These are phyloP conservation scores for Norana najaformis DNA, from an alignment of 2,888 invertebrate species.

Conservation along the genomic window DNA sequence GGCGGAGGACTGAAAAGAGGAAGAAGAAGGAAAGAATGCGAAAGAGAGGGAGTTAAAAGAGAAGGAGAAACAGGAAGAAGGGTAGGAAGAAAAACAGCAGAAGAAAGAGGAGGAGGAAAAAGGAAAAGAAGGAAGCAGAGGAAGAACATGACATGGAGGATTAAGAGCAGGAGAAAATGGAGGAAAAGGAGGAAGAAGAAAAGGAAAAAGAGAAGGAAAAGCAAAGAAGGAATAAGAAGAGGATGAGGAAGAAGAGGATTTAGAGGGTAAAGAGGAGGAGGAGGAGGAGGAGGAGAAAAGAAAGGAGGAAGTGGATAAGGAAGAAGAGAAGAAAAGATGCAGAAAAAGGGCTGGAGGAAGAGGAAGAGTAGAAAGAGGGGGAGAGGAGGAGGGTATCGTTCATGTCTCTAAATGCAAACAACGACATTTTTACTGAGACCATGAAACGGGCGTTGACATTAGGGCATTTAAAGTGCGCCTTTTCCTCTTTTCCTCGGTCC, in stretches of 20 bases:
- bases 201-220: neutral
- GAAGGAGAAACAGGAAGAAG: neutral
- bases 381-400: neutral
- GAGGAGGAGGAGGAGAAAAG: neutral
- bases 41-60: neutral
- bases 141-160: neutral
- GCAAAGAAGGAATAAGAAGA: neutral
- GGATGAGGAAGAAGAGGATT: neutral
- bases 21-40: neutral
- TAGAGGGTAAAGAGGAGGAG: neutral
- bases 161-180: neutral
- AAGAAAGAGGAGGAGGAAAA: neutral
- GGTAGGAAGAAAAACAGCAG: neutral
- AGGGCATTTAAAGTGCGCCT: neutral
- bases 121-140: neutral
- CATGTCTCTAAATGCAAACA: neutral
- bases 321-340: neutral
- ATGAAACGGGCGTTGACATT: neutral
- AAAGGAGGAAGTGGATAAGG: neutral
- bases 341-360: too few relatives aligned
- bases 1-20: neutral
- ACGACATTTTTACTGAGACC: neutral
- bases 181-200: neutral
- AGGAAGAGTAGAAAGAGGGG: neutral
- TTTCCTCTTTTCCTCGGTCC: neutral